Conservation (phyloP, 2,797 vertebrate species). For the Microctenopoma stevenorrisi region DNA sequence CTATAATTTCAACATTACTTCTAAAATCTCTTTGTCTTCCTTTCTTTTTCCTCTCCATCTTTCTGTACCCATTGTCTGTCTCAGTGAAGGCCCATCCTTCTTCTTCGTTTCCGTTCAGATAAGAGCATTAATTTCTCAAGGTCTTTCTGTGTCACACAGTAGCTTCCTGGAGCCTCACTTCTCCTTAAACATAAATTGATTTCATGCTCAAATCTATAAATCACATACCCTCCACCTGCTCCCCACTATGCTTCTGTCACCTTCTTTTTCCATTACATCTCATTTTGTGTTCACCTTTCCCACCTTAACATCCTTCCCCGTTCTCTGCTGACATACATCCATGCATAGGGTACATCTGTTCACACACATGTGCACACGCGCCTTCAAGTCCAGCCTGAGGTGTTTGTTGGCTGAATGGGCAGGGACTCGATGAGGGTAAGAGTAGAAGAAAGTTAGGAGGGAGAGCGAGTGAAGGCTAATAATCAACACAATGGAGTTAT, state of each 20-base stretch:
- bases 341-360: conserved; percentile 2
- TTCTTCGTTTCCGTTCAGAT: conserved; percentile 37
- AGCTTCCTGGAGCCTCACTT: conserved; percentile 48
- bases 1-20: neutral
- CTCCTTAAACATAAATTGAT: conserved; percentile 70
- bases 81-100: conserved; percentile 37
- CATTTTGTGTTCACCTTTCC: conserved; percentile 26
- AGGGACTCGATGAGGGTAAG: conserved; percentile 31
- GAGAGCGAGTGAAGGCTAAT: conserved; percentile 61
- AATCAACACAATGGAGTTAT: conserved; percentile 73
- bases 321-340: conserved; percentile 29
- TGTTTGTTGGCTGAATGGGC: conserved; percentile 45
- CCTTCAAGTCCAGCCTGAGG: conserved; percentile 19
- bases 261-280: conserved; percentile 32
- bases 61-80: conserved; percentile 14
- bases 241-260: conserved; percentile 24
- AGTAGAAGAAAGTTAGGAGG: conserved; percentile 35
- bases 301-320: conserved; percentile 1
- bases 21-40: conserved; percentile 1
- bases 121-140: conserved; percentile 57
- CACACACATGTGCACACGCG: conserved; percentile 19
- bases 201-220: conserved; percentile 68
- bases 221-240: conserved; percentile 60
- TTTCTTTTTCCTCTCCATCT: conserved; percentile 1
- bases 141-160: conserved; percentile 55